Base-by-base conservation (phyloP, 2,113 vertebrate genomes). In the Cololabis saira region DNA sequence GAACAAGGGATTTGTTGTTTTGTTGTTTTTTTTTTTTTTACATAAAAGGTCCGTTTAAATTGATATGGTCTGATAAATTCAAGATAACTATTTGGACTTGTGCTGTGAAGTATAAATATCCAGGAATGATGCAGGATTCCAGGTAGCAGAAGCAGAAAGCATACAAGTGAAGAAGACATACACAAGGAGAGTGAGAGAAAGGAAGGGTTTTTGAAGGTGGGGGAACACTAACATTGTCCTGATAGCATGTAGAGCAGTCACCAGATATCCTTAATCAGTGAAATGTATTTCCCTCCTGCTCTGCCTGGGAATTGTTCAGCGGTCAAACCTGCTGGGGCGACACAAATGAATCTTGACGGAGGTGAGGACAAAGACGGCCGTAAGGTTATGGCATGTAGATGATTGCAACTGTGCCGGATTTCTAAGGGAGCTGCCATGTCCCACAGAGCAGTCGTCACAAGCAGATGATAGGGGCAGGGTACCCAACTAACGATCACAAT, bases 311-410 rank as follows among this genome's bases (percentile, higher is more conserved):
- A 91, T 88, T 92, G 84, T 91, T 89, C 83, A 57, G 82, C 87
- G 85, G 86, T 92, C 89, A 89, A 86, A 93, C 87, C 84, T 89
- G 90, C 91, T 85, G 77, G 72, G 81, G 80, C 81, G 80, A 93
- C 91, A 93, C 88, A 92, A 92, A 92, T 90, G 89, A 92, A 90
- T 91, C 82, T 91, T 87, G 82, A 83, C 76, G 82, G 90, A 91
- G 88, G 85, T 87, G 76, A 75, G 88, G 91, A 93, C 92, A 93
- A 93, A 91, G 85, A 90, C 87, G 81, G 87, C 84, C 91, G 83
- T 91, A 91, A 92, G 92, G 92, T 93, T 93, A 91, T 91, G 88
- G 89, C 92, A 83, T 90, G 91, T 89, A 89, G 92, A 92, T 91
- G 91, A 91, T 91, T 92, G 89, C 86, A 88, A 81, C 75, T 70